Base-by-base conservation (phyloP, 2,113 vertebrate genomes). In the Pteropus alecto region DNA sequence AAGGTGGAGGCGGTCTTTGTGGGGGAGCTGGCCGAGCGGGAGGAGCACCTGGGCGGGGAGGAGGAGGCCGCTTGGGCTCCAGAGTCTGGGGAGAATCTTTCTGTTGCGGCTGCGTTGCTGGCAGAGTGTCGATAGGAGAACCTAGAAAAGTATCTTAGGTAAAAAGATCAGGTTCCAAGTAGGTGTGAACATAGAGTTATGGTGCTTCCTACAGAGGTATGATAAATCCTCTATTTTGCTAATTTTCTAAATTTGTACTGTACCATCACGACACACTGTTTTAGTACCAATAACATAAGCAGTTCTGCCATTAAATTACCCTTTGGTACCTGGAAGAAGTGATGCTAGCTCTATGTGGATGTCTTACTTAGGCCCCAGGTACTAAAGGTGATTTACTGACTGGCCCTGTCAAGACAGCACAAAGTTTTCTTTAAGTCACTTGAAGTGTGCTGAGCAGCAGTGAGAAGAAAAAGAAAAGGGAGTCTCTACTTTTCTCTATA, bases 1-100 rank as follows among this genome's bases (percentile, higher is more conserved):
- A 99, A 85, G 99, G 99, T 0, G 99, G 99, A 21, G 99, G 99
- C 0, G 99, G 99, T 35, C 99, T 99, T 84, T 99, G 99, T 0
- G 99, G 99, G 9, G 99, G 99, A 28, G 99, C 98, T 0, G 99
- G 99, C 38, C 99, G 99, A 0, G 99, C 98, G 7, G 99, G 99
- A 33, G 99, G 99, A 21, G 99, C 99, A 0, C 98, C 96, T 0
- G 99, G 99, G 0, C 99, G 99, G 94, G 99, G 99, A 0, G 99
- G 99, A 0, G 99, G 99, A 0, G 99, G 99, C 1, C 99, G 99
- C 97, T 99, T 99, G 10, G 99, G 99, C 96, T 99, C 99, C 63
- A 99, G 60, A 56, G 70, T 84, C 89, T 98, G 98, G 58, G 98
- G 70, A 86, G 98, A 73, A 2, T 99, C 99, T 43, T 97, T 99